Evolutionary conservation across 2,113 vertebrate genomes (phyloP), one percentile per base, ranked within the genome.

Genomic region (Elachura formosa): DNA sequence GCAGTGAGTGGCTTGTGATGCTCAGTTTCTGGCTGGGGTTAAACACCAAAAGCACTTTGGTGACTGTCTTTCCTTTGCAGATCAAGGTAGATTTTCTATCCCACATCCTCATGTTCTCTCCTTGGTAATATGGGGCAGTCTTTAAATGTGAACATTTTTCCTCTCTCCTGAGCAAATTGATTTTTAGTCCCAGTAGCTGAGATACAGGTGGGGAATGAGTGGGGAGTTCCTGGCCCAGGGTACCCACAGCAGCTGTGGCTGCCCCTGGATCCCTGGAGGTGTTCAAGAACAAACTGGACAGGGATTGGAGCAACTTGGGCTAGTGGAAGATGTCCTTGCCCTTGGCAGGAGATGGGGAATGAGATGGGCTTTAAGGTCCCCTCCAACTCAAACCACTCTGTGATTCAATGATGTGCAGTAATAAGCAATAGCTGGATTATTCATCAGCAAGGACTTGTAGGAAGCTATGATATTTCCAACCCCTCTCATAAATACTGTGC

Each of bases 271-370:
- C 38, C 34, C 40, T 73, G 78, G 40, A 19, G 61, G 16, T 8
- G 5, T 10, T 1, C 46, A 9, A 56, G 59, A 12, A 3, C 31
- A 71, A 54, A 8, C 0, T 73, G 63, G 34, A 66, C 0, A 0
- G 36, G 21, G 10, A 9, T 64, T 11, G 26, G 49, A 77, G 51
- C 6, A 48, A 0, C 24, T 36, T 22, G 21, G 10, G 62, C 0
- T 1, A 1, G 40, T 8, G 25, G 58, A 5, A 82, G 34, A 4
- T 31, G 43, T 38, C 10, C 19, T 22, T 72, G 33, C 4, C 3
- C 18, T 21, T 0, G 3, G 33, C 18, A 83, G 1, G 20, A 11
- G 11, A 1, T 51, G 72, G 15, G 72, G 15, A 38, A 59, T 2
- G 6, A 33, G 54, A 28, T 19, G 24, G 10, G 11, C 1, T 61